phyloP scores from a whole-genome alignment of 2,113 vertebrate genomes.

The Dipodomys ordii region DNA sequence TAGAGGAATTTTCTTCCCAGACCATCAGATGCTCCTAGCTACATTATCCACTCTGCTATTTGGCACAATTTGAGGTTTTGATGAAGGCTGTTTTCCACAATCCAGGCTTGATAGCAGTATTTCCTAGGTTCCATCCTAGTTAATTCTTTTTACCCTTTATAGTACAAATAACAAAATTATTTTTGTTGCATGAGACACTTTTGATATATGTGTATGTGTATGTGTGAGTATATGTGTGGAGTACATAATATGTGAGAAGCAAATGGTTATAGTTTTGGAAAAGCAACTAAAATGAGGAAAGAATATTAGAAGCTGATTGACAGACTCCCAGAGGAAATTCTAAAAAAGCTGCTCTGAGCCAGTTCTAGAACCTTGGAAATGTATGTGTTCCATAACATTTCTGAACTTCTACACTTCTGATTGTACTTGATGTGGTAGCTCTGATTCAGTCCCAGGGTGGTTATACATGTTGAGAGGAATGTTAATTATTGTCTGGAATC shows the following conservation, averaged over 20 bases:
- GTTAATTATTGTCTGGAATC: conserved; percentile 56
- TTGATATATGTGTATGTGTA: neutral
- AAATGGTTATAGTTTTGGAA: neutral
- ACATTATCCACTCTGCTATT: neutral
- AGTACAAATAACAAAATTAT: neutral
- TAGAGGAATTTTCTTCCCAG: neutral
- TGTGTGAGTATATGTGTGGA: neutral
- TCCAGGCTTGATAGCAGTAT: neutral
- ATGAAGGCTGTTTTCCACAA: neutral
- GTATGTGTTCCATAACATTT: fast-evolving
- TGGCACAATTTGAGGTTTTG: neutral
- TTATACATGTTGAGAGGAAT: neutral
- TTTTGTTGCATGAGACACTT: neutral
- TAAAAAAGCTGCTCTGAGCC: neutral
- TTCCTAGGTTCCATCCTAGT: neutral
- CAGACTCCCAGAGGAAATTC: neutral
- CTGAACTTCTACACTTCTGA: neutral
- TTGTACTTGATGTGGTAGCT: neutral
- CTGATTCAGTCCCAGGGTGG: neutral
- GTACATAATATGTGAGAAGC: neutral
- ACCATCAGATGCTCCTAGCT: neutral
- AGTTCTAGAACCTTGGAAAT: neutral
- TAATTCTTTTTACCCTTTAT: neutral
- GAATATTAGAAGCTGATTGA: neutral
- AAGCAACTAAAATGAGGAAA: conserved; percentile 8